A percentile compares a stretch with the other conserved stretches of the same genome.
These are phyloP conservation scores for Diplodus sargus DNA, from an alignment of 2,797 vertebrate genomes.

Conservation along the genomic window DNA sequence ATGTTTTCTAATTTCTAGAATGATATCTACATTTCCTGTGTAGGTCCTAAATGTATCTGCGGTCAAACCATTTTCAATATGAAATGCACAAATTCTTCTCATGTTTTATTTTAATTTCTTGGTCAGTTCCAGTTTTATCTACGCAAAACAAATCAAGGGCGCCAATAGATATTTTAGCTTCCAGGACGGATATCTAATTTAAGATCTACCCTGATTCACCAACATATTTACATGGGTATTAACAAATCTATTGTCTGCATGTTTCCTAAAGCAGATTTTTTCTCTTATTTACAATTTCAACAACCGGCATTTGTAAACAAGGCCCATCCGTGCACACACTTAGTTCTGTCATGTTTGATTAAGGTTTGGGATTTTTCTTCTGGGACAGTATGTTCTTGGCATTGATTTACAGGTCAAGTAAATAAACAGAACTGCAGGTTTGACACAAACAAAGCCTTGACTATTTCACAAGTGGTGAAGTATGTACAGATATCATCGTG, in stretches of 20 bases:
- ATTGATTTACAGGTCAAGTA: too few species aligned
- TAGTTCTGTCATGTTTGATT: too few species aligned
- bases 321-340: background rate
- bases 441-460: background rate
- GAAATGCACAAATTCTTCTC: background rate
- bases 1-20: background rate
- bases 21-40: too few species aligned
- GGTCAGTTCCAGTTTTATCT: background rate
- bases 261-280: background rate
- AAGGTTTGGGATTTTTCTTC: too few species aligned
- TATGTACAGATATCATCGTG: too few species aligned
- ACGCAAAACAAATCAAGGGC: background rate
- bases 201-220: too few species aligned
- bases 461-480: too few species aligned
- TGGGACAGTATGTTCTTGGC: too few species aligned
- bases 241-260: background rate
- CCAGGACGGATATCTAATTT: too few species aligned
- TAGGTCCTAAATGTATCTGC: background rate
- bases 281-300: background rate
- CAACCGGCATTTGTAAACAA: too few species aligned
- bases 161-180: background rate
- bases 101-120: background rate
- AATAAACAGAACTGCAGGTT: background rate
- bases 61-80: background rate
- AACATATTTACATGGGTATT: too few species aligned